phyloP scores from a whole-genome alignment of 2,113 vertebrate genomes.

The Pelmatolapia mariae region DNA sequence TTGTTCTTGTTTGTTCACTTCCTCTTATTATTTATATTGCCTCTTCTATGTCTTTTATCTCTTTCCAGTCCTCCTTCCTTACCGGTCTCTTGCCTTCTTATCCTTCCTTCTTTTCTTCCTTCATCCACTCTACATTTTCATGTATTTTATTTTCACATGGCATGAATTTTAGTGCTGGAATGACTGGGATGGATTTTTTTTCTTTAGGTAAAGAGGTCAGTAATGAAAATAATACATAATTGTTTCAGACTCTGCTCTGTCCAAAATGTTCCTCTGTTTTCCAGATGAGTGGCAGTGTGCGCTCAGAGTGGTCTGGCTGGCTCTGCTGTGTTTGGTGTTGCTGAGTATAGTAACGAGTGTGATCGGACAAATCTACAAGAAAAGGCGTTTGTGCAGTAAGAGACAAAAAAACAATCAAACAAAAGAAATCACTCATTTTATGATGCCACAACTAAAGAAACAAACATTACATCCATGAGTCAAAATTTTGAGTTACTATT shows the following conservation, averaged over 20 bases:
- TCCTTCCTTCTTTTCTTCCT: neutral
- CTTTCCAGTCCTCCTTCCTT: neutral
- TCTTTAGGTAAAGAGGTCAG: neutral
- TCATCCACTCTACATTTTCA: neutral
- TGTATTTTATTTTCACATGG: neutral
- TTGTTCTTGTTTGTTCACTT: neutral
- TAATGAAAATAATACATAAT: neutral
- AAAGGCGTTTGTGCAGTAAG: slow-evolving; percentile 1
- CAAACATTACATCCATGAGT: neutral
- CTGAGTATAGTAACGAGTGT: slow-evolving; percentile 13
- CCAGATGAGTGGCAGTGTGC: slow-evolving; percentile 42
- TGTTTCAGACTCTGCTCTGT: neutral
- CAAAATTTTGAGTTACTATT: neutral
- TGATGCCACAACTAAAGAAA: neutral
- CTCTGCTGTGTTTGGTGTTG: slow-evolving; percentile 41
- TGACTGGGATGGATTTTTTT: neutral
- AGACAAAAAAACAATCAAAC: neutral
- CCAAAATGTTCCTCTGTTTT: neutral
- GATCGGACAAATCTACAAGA: slow-evolving; percentile 4
- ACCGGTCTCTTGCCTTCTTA: neutral
- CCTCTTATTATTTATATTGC: neutral
- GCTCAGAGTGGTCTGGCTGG: slow-evolving; percentile 43
- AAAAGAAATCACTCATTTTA: neutral
- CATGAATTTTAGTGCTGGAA: neutral
- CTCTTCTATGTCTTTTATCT: neutral